A percentile compares a stretch with the other conserved stretches of the same genome.
These are phyloP conservation scores for Sarotherodon lohbergeri DNA, from an alignment of 2,113 vertebrate genomes.

Conservation along the genomic window DNA sequence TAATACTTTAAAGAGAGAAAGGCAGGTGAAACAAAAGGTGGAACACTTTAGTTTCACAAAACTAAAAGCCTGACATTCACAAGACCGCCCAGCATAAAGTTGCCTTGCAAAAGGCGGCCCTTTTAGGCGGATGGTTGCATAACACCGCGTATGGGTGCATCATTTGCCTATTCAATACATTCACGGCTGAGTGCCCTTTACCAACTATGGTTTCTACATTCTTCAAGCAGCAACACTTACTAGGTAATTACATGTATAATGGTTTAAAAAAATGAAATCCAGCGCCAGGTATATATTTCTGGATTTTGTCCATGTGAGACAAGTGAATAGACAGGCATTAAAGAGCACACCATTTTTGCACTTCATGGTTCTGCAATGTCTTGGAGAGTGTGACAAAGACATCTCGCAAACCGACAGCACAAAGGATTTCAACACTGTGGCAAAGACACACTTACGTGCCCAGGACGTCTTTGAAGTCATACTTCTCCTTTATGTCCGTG, in stretches of 20 bases:
- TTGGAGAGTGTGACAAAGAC: neutral
- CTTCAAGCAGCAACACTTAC: neutral
- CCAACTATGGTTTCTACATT: neutral
- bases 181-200: neutral
- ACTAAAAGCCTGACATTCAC: neutral
- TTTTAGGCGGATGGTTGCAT: neutral
- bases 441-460: constrained; percentile 74
- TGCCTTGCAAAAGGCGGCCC: neutral
- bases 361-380: neutral
- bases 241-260: neutral
- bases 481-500: constrained; percentile 73
- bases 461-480: constrained; percentile 77
- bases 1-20: neutral
- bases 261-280: neutral
- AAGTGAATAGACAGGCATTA: neutral
- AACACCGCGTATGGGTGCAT: neutral
- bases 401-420: neutral
- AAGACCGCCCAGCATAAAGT: neutral
- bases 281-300: neutral
- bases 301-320: neutral
- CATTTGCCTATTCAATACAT: neutral
- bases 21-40: neutral
- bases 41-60: neutral
- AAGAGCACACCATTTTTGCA: neutral
- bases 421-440: neutral